Conservation (phyloP, 2,113 vertebrate genomes). For the Laticauda colubrina region DNA sequence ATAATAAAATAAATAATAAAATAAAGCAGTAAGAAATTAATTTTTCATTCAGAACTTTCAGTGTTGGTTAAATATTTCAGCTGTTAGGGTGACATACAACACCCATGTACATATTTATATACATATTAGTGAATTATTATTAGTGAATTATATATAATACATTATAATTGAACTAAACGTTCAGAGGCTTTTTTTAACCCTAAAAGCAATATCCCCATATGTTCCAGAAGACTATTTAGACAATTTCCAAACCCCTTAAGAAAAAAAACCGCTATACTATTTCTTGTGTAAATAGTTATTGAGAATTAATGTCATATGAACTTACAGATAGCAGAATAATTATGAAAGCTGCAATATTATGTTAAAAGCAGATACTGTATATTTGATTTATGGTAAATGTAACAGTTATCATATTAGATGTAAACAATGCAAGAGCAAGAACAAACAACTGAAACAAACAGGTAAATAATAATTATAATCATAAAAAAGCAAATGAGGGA, state of each 20-base stretch:
- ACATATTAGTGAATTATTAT: background rate
- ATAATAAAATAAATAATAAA: background rate
- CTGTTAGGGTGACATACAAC: background rate
- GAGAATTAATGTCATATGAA: background rate
- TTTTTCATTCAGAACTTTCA: background rate
- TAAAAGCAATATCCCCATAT: background rate
- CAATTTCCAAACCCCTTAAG: background rate
- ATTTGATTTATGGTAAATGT: background rate
- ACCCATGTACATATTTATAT: background rate
- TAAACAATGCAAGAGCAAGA: background rate
- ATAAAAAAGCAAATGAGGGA: background rate
- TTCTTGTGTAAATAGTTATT: background rate
- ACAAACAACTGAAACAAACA: background rate
- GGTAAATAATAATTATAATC: background rate
- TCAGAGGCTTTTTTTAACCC: background rate
- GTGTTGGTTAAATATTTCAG: background rate
- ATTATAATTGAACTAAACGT: background rate
- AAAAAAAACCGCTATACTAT: background rate
- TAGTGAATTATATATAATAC: background rate
- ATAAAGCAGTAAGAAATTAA: background rate
- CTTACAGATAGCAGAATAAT: background rate
- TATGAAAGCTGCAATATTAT: background rate
- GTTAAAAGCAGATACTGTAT: background rate
- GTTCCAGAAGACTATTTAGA: background rate
- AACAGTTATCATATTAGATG: background rate